phyloP scores from a whole-genome alignment of 2,888 invertebrate genomes.

The Noctuana brunneofusca region DNA sequence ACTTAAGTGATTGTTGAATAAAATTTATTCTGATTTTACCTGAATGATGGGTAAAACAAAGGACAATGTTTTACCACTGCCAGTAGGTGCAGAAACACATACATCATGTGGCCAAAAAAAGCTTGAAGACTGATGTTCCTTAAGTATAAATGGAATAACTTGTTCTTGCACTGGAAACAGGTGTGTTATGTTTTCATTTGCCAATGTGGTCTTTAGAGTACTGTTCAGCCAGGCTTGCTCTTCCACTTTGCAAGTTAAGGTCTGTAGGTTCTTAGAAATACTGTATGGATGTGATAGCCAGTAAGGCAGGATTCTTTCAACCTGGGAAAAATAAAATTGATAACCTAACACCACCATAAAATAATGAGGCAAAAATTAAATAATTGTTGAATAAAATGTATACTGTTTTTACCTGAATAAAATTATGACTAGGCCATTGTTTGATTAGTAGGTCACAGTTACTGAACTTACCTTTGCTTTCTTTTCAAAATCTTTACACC shows the following conservation, averaged over 20 bases:
- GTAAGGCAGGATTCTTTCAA: slow-evolving; percentile 90
- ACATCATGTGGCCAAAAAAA: slow-evolving; percentile 92
- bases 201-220: slow-evolving; percentile 84
- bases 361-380: too few relatives aligned
- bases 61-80: slow-evolving; percentile 97
- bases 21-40: slow-evolving; percentile 54
- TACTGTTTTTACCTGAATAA: too few relatives aligned
- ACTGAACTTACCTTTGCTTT: slow-evolving; percentile 79
- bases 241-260: slow-evolving; percentile 77
- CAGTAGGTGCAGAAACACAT: slow-evolving; percentile 98
- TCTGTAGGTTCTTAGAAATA: slow-evolving; percentile 88
- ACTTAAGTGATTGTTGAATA: neutral
- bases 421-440: too few relatives aligned
- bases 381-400: too few relatives aligned
- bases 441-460: too few relatives aligned
- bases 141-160: slow-evolving; percentile 90
- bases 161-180: slow-evolving; percentile 94
- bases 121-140: slow-evolving; percentile 82
- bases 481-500: slow-evolving; percentile 83
- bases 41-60: slow-evolving; percentile 96
- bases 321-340: slow-evolving; percentile 68
- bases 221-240: slow-evolving; percentile 85
- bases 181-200: slow-evolving; percentile 87
- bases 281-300: slow-evolving; percentile 93
- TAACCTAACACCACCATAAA: neutral